These are phyloP conservation scores for Notarius lentiginosus DNA, from an alignment of 2,113 vertebrate genomes.

Conservation along the genomic window DNA sequence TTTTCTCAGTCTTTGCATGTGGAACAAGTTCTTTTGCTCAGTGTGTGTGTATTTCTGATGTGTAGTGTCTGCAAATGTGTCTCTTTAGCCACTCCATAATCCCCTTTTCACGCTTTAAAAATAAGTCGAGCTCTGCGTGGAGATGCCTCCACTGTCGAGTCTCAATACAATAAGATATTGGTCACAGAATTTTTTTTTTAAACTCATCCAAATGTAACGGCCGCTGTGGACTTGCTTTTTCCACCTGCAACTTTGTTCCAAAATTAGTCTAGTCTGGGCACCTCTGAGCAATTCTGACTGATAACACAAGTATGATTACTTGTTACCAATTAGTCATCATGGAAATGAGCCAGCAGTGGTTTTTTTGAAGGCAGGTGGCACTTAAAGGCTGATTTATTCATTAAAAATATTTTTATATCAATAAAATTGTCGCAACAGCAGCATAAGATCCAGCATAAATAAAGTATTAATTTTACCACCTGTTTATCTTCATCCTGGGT, in stretches of 20 bases:
- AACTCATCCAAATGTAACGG: not conserved
- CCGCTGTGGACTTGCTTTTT: not conserved
- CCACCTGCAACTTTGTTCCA: not conserved
- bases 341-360: not conserved
- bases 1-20: not conserved
- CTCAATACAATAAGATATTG: not conserved
- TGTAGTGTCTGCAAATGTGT: not conserved
- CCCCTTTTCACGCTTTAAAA: not conserved
- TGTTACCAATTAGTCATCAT: not conserved
- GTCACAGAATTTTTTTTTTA: not conserved
- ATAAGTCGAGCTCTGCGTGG: not conserved
- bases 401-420: not conserved
- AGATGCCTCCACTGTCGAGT: not conserved
- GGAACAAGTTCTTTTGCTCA: not conserved
- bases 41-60: not conserved
- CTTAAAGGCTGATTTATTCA: not conserved
- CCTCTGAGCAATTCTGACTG: not conserved
- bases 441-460: not conserved
- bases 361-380: not conserved
- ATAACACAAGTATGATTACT: slow-evolving; percentile 6
- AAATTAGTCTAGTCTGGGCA: no score
- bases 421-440: not conserved
- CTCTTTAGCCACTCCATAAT: not conserved
- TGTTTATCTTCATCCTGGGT: not conserved
- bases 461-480: not conserved